Evolutionary conservation across 2,888 invertebrate species (phyloP).

Genomic region (Pandemis corylana): DNA sequence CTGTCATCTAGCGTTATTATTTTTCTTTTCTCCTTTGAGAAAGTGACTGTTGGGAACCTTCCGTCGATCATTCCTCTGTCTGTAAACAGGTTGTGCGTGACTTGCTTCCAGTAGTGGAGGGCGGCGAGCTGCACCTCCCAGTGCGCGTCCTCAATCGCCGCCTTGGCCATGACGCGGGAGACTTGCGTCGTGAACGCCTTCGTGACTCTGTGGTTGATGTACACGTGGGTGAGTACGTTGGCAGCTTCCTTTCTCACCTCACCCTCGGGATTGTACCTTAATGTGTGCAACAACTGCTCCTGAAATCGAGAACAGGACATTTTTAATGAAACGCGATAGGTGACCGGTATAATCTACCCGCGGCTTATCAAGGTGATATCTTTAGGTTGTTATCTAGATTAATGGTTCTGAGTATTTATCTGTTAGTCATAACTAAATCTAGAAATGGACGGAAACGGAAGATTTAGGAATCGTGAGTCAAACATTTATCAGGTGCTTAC

Average conservation of each 20-base stretch:
- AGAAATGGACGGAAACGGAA: not conserved
- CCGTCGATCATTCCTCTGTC: constrained; percentile 89
- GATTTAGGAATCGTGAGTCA: not conserved
- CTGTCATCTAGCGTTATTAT: constrained; percentile 87
- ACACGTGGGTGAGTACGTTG: constrained; percentile 84
- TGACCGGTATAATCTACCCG: not conserved
- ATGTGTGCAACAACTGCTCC: constrained; percentile 79
- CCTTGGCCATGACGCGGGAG: constrained; percentile 84
- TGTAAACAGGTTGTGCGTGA: constrained; percentile 81
- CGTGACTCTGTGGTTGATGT: constrained; percentile 84
- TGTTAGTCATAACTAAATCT: not conserved
- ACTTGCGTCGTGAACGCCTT: constrained; percentile 76
- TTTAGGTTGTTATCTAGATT: not conserved
- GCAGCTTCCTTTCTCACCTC: constrained; percentile 88
- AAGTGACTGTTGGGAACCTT: constrained; percentile 88
- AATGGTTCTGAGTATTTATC: not conserved
- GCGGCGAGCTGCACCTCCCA: constrained; percentile 91
- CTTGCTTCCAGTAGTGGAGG: constrained; percentile 87
- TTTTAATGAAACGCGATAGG: not conserved
- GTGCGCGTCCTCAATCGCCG: constrained; percentile 87
- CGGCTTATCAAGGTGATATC: not conserved
- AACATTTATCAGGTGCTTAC: not conserved
- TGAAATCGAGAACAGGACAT: constrained; percentile 49
- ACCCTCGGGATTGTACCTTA: constrained; percentile 87
- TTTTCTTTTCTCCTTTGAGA: constrained; percentile 89